phyloP scores from a whole-genome alignment of 2,888 invertebrate species.

The Trichopoda pennipes region DNA sequence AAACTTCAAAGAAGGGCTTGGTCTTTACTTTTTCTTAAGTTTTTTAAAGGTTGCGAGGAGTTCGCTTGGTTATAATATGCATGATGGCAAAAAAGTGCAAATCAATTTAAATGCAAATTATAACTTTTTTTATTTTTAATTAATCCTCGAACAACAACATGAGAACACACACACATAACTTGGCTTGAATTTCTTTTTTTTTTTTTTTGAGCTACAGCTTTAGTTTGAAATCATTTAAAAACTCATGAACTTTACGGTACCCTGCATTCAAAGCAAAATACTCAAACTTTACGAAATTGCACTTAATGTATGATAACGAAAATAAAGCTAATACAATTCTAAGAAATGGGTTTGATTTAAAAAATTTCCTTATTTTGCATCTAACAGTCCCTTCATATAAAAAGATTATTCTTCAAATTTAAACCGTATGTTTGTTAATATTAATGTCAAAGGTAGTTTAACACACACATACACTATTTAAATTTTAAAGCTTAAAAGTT shows the following conservation, averaged over 20 bases:
- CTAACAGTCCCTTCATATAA: too few relatives aligned
- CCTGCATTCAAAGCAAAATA: not conserved
- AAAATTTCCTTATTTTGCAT: too few relatives aligned
- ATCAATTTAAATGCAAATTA: constrained; percentile 69
- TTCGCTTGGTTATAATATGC: constrained; percentile 33
- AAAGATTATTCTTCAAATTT: too few relatives aligned
- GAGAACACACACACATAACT: constrained; percentile 48
- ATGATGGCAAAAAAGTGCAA: constrained; percentile 48
- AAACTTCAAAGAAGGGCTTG: constrained; percentile 57
- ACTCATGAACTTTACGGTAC: not conserved
- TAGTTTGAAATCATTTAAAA: constrained; percentile 10
- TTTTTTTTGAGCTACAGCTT: not conserved
- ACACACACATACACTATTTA: too few relatives aligned
- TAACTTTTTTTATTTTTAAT: constrained; percentile 60
- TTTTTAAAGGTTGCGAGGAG: constrained; percentile 50
- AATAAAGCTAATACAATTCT: too few relatives aligned
- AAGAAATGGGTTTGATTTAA: too few relatives aligned
- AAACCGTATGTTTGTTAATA: too few relatives aligned
- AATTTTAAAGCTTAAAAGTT: too few relatives aligned
- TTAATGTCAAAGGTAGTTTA: too few relatives aligned
- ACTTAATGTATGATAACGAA: too few relatives aligned
- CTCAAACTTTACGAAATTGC: too few relatives aligned
- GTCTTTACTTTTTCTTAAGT: constrained; percentile 36
- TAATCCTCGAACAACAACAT: constrained; percentile 58
- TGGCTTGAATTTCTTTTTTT: not conserved